A percentile compares a stretch with the other conserved stretches of the same genome.
These are phyloP conservation scores for Catocala sponsa DNA, from an alignment of 2,888 invertebrate species.

Conservation along the genomic window DNA sequence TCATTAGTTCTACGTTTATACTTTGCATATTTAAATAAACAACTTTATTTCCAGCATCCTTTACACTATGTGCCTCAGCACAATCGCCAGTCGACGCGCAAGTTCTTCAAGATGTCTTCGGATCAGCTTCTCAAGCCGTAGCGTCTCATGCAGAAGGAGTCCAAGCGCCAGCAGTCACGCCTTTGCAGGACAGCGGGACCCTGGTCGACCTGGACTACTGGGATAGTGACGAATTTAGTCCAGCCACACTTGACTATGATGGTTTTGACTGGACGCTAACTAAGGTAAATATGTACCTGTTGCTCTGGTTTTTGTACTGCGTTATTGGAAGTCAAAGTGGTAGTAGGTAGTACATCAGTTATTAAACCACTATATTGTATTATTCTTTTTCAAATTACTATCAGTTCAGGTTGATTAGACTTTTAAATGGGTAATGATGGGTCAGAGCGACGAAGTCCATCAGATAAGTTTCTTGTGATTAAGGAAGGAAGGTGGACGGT, in stretches of 20 bases:
- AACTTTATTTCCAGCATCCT: conserved; percentile 47
- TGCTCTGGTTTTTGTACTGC: no score
- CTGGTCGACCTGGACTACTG: conserved; percentile 64
- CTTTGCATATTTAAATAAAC: no score
- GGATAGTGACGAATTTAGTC: conserved; percentile 65
- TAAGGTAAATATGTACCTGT: conserved; percentile 81
- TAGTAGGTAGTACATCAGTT: no score
- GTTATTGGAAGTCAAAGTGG: no score
- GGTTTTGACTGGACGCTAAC: conserved; percentile 91
- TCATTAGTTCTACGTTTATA: no score
- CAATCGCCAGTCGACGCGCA: conserved; percentile 51
- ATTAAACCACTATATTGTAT: no score
- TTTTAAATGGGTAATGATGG: no score
- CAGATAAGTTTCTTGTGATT: no score
- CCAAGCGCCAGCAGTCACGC: conserved; percentile 63
- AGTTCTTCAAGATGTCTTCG: conserved; percentile 65
- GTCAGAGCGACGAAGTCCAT: no score
- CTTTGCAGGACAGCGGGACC: conserved; percentile 54
- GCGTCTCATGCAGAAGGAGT: conserved; percentile 17
- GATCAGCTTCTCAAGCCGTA: conserved; percentile 34
- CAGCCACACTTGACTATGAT: conserved; percentile 80
- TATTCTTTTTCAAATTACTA: no score
- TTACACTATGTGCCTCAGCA: conserved; percentile 48
- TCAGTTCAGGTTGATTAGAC: no score
- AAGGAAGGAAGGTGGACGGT: no score